Base-by-base conservation (phyloP, 92 coral and sea anemone genomes). In the Epizoanthus scotinus region DNA sequence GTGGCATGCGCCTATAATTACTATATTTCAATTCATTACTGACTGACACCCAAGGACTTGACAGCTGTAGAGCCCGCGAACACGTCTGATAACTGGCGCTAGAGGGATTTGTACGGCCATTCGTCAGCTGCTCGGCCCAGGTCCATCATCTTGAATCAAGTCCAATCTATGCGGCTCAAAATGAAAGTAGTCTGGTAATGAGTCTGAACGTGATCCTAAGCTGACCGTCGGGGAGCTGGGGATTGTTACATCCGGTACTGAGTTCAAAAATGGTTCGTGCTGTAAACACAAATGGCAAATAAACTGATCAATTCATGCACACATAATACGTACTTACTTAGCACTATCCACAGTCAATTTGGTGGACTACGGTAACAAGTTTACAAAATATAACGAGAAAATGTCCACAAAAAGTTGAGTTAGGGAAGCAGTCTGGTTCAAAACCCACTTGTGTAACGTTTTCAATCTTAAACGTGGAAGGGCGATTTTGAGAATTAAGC, bases 181-280 rank as follows among this genome's bases (percentile, higher is more conserved):
- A 34, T 49, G 81, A 59, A 75, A 75, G 56, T 75, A 75, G 34
- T 59, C 81, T 75, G 81, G 81, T 59, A 75, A 75, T 67, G 81
- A 75, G 55, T 59, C 81, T 21, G 81, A 57, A 52, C 81, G 56
- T 58, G 57, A 58, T 63, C 50, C 67, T 47, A 87, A 77, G 68
- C 81, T 83, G 69, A 78, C 68, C 26, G 87, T 79, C 34, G 91
- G 91, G 21, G 88, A 84, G 69, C 88, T 83, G 36, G 91, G 88
- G 28, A 88, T 79, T 21, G 91, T 84, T 8, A 88, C 91, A 63
- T 88, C 91, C 15, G 91, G 91, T 15, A 88, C 91, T 58, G 88
- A 84, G 60, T 36, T 56, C 21, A 67, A 70, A 22, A 78, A 34
- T 18, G 25, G 77, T 5, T 87, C 90, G 34, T 77, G 68, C 73